Evolutionary conservation across 2,797 vertebrate species (phyloP).

Genomic region (Malacoctenus gilli): DNA sequence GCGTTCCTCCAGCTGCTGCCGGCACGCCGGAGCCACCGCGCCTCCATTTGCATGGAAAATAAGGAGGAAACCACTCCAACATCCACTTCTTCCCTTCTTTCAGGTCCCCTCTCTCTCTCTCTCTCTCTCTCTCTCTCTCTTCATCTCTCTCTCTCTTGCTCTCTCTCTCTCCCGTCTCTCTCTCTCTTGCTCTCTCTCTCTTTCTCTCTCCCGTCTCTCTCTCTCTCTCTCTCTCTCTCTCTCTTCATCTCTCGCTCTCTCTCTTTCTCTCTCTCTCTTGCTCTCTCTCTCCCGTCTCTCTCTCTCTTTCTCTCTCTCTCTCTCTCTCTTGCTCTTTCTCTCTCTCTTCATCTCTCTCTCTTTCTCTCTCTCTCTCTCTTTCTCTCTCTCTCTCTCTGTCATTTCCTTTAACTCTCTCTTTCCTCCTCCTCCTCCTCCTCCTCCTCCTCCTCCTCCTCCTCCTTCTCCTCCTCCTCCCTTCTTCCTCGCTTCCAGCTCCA

Average conservation of each 20-base stretch:
- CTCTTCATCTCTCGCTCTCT: conserved; percentile 18
- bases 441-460: conserved; percentile 23
- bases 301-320: conserved; percentile 36
- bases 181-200: too few relatives aligned
- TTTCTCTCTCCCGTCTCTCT: conserved; percentile 39
- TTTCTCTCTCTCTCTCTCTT: too few relatives aligned
- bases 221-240: conserved; percentile 38
- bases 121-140: conserved; percentile 31
- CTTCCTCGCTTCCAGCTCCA: conserved; percentile 40
- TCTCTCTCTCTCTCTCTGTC: conserved; percentile 51
- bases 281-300: too few relatives aligned
- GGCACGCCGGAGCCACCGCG: conserved; percentile 4
- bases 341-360: conserved; percentile 16
- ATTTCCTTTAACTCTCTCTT: conserved; percentile 31
- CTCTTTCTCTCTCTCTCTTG: conserved; percentile 19
- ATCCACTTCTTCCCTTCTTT: conserved; percentile 30
- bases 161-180: conserved; percentile 21
- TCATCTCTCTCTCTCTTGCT: conserved; percentile 9
- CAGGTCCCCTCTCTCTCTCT: conserved; percentile 31
- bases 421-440: conserved; percentile 21
- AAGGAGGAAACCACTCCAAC: conserved; percentile 23
- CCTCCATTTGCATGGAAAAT: conserved; percentile 47
- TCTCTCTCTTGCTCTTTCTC: conserved; percentile 25
- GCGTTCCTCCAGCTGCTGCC: background rate
- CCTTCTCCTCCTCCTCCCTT: conserved; percentile 10